Percentiles rank a stretch among this genome's conserved stretches.
phyloP scores from a whole-genome alignment of 2,888 invertebrate genomes.

The Amphipyra tragopoginis region DNA sequence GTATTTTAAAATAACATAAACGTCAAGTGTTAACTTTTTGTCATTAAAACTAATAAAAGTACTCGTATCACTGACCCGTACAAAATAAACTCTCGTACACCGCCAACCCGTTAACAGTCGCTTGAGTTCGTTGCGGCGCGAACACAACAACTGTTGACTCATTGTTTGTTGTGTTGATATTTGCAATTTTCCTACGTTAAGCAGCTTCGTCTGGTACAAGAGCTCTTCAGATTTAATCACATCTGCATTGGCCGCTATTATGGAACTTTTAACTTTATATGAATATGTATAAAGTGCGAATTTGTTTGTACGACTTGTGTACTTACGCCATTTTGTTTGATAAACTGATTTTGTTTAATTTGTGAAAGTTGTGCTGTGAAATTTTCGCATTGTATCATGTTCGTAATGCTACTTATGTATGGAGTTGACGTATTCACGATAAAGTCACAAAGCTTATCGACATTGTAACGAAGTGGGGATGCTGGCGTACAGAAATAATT shows the following conservation, averaged over 20 bases:
- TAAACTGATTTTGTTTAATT: slow-evolving; percentile 46
- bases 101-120: slow-evolving; percentile 37
- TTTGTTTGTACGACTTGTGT: slow-evolving; percentile 32
- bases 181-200: slow-evolving; percentile 62
- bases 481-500: slow-evolving; percentile 15
- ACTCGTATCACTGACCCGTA: slow-evolving; percentile 12
- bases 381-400: slow-evolving; percentile 45
- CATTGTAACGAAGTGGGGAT: slow-evolving; percentile 29
- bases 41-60: slow-evolving; percentile 20
- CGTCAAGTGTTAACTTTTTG: slow-evolving; percentile 10
- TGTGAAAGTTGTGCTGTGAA: slow-evolving; percentile 30
- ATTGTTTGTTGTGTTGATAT: slow-evolving; percentile 68
- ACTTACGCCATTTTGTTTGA: slow-evolving; percentile 29
- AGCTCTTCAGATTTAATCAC: slow-evolving; percentile 59
- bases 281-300: slow-evolving; percentile 37
- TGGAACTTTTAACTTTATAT: slow-evolving; percentile 46
- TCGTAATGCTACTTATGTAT: slow-evolving; percentile 30
- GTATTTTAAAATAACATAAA: no score
- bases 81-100: slow-evolving; percentile 29
- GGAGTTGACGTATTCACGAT: slow-evolving; percentile 31
- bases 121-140: slow-evolving; percentile 50
- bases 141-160: slow-evolving; percentile 62
- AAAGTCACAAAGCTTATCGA: slow-evolving; percentile 46
- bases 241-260: slow-evolving; percentile 47
- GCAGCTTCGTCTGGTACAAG: slow-evolving; percentile 56